Conservation (phyloP, 2,113 vertebrate species). For the Cyanistes caeruleus region DNA sequence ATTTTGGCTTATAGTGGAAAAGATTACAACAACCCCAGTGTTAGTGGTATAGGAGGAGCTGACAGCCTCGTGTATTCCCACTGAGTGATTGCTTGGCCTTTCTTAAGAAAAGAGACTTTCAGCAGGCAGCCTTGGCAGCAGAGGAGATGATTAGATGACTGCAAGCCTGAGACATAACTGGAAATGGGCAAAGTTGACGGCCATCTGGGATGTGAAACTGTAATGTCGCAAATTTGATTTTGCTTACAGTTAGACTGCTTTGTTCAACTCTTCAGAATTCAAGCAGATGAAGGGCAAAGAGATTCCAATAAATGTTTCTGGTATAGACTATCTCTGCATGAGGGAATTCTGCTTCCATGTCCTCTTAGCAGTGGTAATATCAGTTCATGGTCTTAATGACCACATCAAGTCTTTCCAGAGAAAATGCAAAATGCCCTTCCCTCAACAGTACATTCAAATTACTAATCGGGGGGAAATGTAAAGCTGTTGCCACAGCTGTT, state of each 20-base stretch:
- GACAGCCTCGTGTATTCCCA: not conserved
- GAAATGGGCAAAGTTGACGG: not conserved
- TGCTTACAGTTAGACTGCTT: not conserved
- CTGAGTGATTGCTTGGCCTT: not conserved
- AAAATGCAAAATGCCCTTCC: constrained; percentile 5
- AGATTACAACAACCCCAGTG: constrained; percentile 42
- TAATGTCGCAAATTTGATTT: not conserved
- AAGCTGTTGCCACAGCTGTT: not conserved
- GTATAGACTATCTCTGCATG: not conserved
- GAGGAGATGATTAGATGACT: not conserved
- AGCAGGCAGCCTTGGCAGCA: constrained; percentile 22
- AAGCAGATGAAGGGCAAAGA: not conserved
- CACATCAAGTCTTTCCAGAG: not conserved
- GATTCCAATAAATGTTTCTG: not conserved
- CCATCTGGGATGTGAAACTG: not conserved
- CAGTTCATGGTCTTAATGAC: not conserved
- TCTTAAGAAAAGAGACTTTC: constrained; percentile 21
- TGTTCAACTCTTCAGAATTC: not conserved
- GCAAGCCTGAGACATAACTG: not conserved
- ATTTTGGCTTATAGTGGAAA: constrained; percentile 68
- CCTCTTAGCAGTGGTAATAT: not conserved
- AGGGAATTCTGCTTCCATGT: not conserved
- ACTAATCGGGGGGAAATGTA: not conserved
- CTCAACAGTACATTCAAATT: not conserved
- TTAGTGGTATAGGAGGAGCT: constrained; percentile 41